Conservation (phyloP, 1,140 invertebrate species). For the Elymnias hypermnestra region DNA sequence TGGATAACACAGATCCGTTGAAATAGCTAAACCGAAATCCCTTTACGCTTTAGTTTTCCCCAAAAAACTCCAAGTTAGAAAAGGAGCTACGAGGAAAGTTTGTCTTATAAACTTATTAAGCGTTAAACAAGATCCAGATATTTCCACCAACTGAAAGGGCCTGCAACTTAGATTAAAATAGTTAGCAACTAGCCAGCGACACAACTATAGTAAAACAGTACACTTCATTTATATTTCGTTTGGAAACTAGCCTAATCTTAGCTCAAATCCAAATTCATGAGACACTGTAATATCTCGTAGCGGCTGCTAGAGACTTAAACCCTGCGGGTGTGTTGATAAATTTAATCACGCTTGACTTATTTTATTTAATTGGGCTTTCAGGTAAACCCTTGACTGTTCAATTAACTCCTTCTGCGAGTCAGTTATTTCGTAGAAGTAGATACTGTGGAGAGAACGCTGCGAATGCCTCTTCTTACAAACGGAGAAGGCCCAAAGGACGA, state of each 20-base stretch:
- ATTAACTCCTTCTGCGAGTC: too few relatives aligned
- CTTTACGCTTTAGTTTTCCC: not conserved
- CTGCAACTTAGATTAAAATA: conserved; percentile 7
- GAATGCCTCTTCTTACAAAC: too few relatives aligned
- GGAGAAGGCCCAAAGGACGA: too few relatives aligned
- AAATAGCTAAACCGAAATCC: too few relatives aligned
- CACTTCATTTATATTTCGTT: conserved; percentile 2
- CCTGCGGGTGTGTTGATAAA: not conserved
- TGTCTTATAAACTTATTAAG: conserved; percentile 2
- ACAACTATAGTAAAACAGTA: conserved; percentile 4
- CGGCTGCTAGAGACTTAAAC: not conserved
- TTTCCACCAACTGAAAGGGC: not conserved
- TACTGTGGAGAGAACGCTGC: too few relatives aligned
- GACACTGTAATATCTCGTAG: not conserved
- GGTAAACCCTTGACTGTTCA: too few relatives aligned
- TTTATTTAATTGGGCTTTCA: too few relatives aligned
- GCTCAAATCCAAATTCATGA: not conserved
- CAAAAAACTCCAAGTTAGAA: conserved; percentile 1
- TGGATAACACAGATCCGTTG: too few relatives aligned
- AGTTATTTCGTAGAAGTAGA: too few relatives aligned
- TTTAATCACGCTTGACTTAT: too few relatives aligned
- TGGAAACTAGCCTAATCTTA: not conserved
- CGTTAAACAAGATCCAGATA: conserved; percentile 1
- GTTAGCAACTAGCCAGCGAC: conserved; percentile 1
- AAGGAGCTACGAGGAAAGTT: not conserved